Percentiles rank a stretch among this genome's conserved stretches.
Evolutionary conservation across 2,113 vertebrate genomes (phyloP).

Genomic region (Strix uralensis): DNA sequence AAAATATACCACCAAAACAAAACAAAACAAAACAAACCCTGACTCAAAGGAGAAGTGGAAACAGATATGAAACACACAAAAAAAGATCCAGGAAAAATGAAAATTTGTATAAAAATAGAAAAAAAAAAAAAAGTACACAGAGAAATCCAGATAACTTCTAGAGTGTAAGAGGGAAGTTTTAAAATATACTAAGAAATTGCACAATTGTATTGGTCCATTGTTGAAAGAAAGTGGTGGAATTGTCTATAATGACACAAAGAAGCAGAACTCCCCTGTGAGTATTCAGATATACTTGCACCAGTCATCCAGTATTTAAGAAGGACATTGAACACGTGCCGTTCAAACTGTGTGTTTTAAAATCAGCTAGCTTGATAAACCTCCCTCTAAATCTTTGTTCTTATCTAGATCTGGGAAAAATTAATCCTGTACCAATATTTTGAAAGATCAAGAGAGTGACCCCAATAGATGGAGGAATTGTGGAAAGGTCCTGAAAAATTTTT

Average conservation of each 20-base stretch:
- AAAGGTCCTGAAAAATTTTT: neutral
- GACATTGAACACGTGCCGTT: neutral
- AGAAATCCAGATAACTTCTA: neutral
- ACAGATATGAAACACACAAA: neutral
- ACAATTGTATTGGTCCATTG: neutral
- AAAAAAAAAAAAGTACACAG: rapidly evolving
- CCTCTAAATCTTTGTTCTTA: neutral
- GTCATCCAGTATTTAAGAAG: neutral
- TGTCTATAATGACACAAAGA: neutral
- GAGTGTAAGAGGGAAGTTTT: neutral
- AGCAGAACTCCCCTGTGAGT: neutral
- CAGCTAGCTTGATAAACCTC: neutral
- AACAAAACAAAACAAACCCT: neutral
- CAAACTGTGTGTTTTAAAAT: neutral
- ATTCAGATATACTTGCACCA: neutral
- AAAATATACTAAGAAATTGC: neutral
- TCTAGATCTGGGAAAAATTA: neutral
- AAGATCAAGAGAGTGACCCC: neutral
- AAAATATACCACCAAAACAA: slow-evolving; percentile 17
- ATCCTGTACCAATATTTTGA: neutral
- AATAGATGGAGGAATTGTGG: neutral
- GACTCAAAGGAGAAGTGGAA: slow-evolving; percentile 3
- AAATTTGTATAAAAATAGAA: neutral
- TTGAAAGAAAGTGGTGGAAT: neutral
- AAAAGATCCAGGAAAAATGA: neutral